Evolutionary conservation across 2,797 vertebrate genomes (phyloP).

Genomic region (Oreochromis mossambicus): DNA sequence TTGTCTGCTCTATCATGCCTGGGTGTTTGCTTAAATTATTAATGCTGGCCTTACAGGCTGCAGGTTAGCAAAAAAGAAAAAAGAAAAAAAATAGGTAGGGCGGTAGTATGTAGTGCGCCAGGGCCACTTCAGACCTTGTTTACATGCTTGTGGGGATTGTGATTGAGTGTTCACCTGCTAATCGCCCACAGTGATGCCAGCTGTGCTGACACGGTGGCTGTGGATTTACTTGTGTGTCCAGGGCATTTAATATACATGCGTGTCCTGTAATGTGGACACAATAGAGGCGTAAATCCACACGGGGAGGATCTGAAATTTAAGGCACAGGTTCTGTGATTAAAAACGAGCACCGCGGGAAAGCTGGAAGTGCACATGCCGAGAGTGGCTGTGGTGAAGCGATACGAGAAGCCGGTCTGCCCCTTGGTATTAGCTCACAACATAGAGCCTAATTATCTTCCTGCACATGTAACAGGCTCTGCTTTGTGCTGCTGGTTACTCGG

Average conservation of each 20-base stretch:
- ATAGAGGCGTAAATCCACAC: neutral
- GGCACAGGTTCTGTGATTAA: constrained; percentile 48
- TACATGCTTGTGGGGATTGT: constrained; percentile 60
- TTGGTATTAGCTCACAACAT: constrained; percentile 48
- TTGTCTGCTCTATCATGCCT: constrained; percentile 63
- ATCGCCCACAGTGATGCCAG: constrained; percentile 33
- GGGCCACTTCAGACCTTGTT: constrained; percentile 56
- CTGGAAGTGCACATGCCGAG: constrained; percentile 17
- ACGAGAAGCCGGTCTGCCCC: constrained; percentile 11
- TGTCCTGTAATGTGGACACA: constrained; percentile 13
- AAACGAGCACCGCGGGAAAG: constrained; percentile 6
- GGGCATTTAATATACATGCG: constrained; percentile 34
- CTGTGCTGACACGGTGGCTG: constrained; percentile 19
- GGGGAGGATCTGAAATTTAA: constrained; percentile 30
- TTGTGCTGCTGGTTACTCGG: neutral
- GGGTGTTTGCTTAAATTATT: constrained; percentile 75
- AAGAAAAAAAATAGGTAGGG: constrained; percentile 33
- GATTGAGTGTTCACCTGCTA: constrained; percentile 54
- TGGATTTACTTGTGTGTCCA: constrained; percentile 35
- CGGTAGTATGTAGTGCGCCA: neutral
- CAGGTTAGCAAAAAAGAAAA: constrained; percentile 49
- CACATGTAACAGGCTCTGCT: constrained; percentile 30
- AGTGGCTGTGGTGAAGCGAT: constrained; percentile 52
- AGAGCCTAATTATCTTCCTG: constrained; percentile 47
- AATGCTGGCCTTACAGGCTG: constrained; percentile 52